phyloP scores from a whole-genome alignment of 92 coral and sea anemone genomes.

The Pocillopora meandrina region DNA sequence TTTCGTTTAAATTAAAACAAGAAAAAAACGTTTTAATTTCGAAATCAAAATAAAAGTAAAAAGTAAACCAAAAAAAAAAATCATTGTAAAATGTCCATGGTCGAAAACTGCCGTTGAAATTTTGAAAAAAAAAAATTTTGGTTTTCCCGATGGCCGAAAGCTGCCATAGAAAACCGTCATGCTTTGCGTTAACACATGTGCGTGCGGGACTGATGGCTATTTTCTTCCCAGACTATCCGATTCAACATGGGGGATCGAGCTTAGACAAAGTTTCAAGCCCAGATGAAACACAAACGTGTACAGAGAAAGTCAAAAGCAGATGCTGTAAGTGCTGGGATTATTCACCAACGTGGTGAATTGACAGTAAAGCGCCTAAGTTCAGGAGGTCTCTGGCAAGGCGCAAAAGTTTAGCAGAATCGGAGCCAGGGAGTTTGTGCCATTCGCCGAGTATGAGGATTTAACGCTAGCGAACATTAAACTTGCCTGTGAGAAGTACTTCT shows the following conservation, averaged over 20 bases:
- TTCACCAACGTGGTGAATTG: slow-evolving; percentile 37
- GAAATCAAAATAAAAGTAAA: slow-evolving; percentile 7
- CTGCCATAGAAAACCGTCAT: slow-evolving; percentile 18
- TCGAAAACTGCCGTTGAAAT: slow-evolving; percentile 1
- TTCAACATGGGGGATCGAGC: slow-evolving; percentile 42
- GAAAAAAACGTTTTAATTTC: not conserved
- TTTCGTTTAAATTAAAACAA: not conserved
- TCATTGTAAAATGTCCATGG: not conserved
- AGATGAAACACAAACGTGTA: slow-evolving; percentile 42
- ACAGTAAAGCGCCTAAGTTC: slow-evolving; percentile 36
- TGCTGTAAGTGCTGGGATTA: slow-evolving; percentile 15
- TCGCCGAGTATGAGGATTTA: slow-evolving; percentile 23
- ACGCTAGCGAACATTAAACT: slow-evolving; percentile 25
- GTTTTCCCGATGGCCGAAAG: not conserved
- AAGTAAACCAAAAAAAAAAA: slow-evolving; percentile 5
- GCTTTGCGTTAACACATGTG: not conserved
- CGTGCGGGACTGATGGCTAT: slow-evolving; percentile 1
- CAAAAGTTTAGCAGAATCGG: slow-evolving; percentile 34
- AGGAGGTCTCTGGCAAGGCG: slow-evolving; percentile 42
- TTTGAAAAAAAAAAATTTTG: not conserved
- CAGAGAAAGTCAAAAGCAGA: slow-evolving; percentile 21
- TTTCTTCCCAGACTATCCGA: not conserved
- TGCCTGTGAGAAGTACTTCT: slow-evolving; percentile 45
- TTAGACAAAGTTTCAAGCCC: slow-evolving; percentile 39
- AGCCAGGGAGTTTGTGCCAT: slow-evolving; percentile 50